Evolutionary conservation across 2,797 vertebrate species (phyloP).

Genomic region (Sebastiscus tertius): DNA sequence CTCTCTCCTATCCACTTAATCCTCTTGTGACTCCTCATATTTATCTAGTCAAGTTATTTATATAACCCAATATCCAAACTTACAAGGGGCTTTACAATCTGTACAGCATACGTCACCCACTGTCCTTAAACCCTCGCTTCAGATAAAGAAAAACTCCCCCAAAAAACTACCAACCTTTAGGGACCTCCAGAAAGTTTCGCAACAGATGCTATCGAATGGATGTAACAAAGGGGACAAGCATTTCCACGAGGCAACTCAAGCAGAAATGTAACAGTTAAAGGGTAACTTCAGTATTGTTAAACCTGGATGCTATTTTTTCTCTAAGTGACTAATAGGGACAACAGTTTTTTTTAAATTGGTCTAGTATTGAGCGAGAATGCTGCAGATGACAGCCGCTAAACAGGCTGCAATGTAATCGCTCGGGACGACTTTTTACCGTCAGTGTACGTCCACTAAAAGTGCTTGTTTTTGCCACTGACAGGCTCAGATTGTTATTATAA

Average conservation of each 20-base stretch:
- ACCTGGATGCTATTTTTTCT: no score
- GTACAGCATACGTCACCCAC: neutral
- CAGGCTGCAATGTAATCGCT: no score
- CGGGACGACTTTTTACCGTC: no score
- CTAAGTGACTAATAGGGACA: neutral
- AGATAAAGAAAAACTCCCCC: neutral
- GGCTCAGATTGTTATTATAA: no score
- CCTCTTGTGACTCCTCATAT: neutral
- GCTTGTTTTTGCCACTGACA: no score
- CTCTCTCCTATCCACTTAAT: neutral
- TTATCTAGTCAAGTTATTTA: neutral
- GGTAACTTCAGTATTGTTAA: neutral
- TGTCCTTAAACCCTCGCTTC: neutral
- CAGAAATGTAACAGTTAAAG: neutral
- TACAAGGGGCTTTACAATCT: neutral
- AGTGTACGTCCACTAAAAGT: no score
- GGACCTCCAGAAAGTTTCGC: neutral
- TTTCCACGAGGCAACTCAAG: neutral
- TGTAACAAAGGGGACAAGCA: neutral
- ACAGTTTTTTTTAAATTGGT: rapidly evolving
- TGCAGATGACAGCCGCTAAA: no score
- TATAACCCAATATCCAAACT: neutral
- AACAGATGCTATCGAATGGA: neutral
- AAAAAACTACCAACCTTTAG: neutral
- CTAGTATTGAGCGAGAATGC: no score